phyloP scores from a whole-genome alignment of 2,797 vertebrate species.

The Lepus oiostolus region DNA sequence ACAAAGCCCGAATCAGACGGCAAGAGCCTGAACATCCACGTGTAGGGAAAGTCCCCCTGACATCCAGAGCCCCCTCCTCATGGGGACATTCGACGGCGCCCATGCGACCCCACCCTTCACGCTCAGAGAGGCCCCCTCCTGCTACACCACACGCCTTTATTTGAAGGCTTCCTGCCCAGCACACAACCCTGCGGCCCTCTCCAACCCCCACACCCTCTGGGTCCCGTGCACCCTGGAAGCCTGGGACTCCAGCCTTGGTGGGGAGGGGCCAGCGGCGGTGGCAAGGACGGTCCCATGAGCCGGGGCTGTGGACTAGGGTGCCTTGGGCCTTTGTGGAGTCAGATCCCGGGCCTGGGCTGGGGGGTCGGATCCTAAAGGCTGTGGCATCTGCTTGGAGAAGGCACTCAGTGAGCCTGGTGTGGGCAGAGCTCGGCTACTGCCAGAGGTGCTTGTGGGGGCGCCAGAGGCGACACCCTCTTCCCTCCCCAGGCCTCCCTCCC shows the following conservation, averaged over 20 bases:
- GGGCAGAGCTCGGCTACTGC: not conserved
- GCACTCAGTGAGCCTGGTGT: accelerated
- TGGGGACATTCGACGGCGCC: not conserved
- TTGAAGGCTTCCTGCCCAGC: not conserved
- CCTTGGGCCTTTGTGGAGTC: not conserved
- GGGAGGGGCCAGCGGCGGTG: not conserved
- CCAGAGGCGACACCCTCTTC: not conserved
- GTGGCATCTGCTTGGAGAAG: slow-evolving; percentile 4
- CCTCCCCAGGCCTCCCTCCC: not conserved
- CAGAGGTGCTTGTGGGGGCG: too few relatives aligned
- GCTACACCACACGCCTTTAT: slow-evolving; percentile 73
- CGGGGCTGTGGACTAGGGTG: not conserved
- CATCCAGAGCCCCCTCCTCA: not conserved
- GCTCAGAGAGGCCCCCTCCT: not conserved
- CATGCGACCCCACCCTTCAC: accelerated
- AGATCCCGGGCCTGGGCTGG: not conserved
- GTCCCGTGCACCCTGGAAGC: not conserved
- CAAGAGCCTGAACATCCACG: not conserved
- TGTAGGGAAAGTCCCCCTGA: not conserved
- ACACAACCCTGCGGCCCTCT: accelerated
- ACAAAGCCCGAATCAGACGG: not conserved
- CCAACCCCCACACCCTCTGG: not conserved
- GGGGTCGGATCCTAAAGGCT: not conserved
- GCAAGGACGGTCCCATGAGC: not conserved
- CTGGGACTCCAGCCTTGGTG: not conserved